These are phyloP conservation scores for Amyelois transitella DNA, from an alignment of 1,140 invertebrate genomes.

Conservation along the genomic window DNA sequence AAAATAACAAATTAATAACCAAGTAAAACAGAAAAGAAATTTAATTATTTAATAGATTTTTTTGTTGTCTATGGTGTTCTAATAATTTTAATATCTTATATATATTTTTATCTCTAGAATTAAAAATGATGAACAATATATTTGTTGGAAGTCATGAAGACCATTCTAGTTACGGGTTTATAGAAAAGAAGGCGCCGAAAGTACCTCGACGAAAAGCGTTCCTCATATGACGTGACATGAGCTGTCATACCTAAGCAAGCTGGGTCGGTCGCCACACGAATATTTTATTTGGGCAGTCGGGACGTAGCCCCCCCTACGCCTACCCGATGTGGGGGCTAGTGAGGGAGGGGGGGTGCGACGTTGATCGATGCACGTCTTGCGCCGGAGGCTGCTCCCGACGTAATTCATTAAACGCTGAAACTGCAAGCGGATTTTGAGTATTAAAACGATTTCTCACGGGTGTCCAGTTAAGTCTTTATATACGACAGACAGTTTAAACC, in stretches of 20 bases:
- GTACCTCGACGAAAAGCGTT: too few species aligned
- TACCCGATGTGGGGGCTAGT: constrained; percentile 29
- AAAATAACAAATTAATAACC: too few species aligned
- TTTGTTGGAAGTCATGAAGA: too few species aligned
- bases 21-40: too few species aligned
- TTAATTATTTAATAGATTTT: too few species aligned
- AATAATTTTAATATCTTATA: too few species aligned
- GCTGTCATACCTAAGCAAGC: constrained; percentile 58
- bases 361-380: constrained; percentile 74
- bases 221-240: constrained; percentile 38
- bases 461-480: constrained; percentile 57
- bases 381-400: constrained; percentile 71
- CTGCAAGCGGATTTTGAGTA: constrained; percentile 71
- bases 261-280: constrained; percentile 55
- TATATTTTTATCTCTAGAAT: too few species aligned
- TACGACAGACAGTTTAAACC: constrained; percentile 43
- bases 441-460: constrained; percentile 70
- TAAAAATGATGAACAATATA: too few species aligned
- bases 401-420: constrained; percentile 74
- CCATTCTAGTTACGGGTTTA: too few species aligned
- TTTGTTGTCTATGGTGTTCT: too few species aligned
- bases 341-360: constrained; percentile 41
- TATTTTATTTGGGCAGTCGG: constrained; percentile 71
- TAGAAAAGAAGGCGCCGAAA: too few species aligned
- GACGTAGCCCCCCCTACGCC: constrained; percentile 46